Evolutionary conservation across 2,888 invertebrate species (phyloP).

Genomic region (Chelonus formosanus): DNA sequence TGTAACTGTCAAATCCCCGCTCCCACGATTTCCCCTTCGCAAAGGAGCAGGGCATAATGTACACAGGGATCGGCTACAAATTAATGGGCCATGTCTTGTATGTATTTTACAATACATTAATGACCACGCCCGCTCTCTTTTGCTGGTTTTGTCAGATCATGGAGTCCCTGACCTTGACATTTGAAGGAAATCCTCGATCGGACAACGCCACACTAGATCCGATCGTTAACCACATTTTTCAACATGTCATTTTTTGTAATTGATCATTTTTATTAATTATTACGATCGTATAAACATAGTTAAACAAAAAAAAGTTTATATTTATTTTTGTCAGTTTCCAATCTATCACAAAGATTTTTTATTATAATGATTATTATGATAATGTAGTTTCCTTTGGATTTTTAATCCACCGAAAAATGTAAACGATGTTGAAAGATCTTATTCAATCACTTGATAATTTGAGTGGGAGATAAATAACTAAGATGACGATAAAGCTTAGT

Average conservation of each 20-base stretch:
- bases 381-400: too few relatives aligned
- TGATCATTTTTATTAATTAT: background rate
- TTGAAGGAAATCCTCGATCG: constrained; percentile 27
- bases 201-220: constrained; percentile 18
- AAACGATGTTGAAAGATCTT: constrained; percentile 12
- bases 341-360: background rate
- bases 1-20: constrained; percentile 46
- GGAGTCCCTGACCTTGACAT: constrained; percentile 30
- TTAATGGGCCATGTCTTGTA: constrained; percentile 22
- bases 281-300: background rate
- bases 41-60: too few relatives aligned
- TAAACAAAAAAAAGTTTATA: constrained; percentile 9
- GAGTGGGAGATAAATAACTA: background rate
- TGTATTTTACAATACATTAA: constrained; percentile 3
- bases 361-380: background rate
- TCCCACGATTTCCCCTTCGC: constrained; percentile 47
- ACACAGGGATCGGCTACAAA: constrained; percentile 17
- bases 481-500: constrained; percentile 7
- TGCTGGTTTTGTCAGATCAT: constrained; percentile 13
- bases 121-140: constrained; percentile 35
- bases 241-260: background rate
- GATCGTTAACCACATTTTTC: constrained; percentile 1
- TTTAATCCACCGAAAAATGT: background rate
- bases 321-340: background rate
- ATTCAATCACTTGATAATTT: background rate